Base-by-base conservation (phyloP, 2,888 invertebrate genomes). In the Leptinotarsa rubiginosa region DNA sequence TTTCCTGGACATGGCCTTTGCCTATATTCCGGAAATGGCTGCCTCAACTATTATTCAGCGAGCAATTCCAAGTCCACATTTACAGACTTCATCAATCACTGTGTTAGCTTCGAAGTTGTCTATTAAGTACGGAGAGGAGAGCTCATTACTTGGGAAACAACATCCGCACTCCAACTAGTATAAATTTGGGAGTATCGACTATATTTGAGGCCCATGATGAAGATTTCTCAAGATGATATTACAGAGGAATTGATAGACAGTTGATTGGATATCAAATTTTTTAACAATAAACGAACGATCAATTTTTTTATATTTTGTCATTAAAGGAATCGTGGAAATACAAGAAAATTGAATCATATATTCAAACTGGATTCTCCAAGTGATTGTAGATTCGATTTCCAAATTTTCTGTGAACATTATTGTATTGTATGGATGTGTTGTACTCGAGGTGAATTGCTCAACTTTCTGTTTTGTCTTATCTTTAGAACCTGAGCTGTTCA, bases 21-120 rank as follows among this genome's bases (percentile, higher is more conserved):
- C 72, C 69, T 73, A 65, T 74, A 72, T 76, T 75, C 62, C 68
- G 69, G 65, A 65, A 16, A 76, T 70, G 77, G 75, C 71, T 77
- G 77, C 56, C 75, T 80, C 73, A 68, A 77, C 77, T 79, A 77
- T 78, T 78, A 76, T 78, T 80, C 80, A 76, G 75, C 78, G 78
- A 78, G 81, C 82, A 82, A 81, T 83, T 82, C 80, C 81, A 82
- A 84, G 81, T 82, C 81, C 81, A 83, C 83, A 84, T 83, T 83
- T 81, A 81, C 80, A 79, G 82, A 84, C 83, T 83, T 82, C 84
- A 84, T 84, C 84, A 84, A 84, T 84, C 84, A 84, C 83, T 81
- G 80, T 82, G 81, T 81, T 79, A 81, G 80, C 80, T 80, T 80
- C 81, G 79, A 82, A 82, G 81, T 84, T 83, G 82, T 83, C 84